phyloP scores from a whole-genome alignment of 1,140 invertebrate genomes.

The Drosophila nikananu region DNA sequence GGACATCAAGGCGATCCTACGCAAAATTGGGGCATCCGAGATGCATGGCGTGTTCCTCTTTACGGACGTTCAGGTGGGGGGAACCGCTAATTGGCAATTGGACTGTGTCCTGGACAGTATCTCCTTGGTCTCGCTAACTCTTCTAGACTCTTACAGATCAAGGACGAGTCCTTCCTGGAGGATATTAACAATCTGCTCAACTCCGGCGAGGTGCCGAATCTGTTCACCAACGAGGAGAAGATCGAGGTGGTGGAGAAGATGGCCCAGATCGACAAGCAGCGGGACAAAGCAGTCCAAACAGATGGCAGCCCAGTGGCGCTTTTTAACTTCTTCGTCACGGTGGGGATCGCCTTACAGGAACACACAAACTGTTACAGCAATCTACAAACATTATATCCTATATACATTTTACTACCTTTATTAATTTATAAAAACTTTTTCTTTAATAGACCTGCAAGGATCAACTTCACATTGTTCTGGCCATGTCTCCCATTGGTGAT shows the following conservation, averaged over 20 bases:
- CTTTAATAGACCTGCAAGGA: conserved; percentile 91
- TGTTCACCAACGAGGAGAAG: conserved; percentile 95
- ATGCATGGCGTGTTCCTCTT: conserved; percentile 96
- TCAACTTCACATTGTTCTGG: conserved; percentile 96
- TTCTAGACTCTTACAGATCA: conserved; percentile 89
- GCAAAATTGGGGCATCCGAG: conserved; percentile 92
- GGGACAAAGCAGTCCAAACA: conserved; percentile 95
- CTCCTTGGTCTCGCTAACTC: conserved; percentile 35
- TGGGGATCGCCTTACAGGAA: conserved; percentile 37
- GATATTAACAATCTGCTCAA: conserved; percentile 97
- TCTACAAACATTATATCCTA: background rate
- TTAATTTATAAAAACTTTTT: background rate
- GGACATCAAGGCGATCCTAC: conserved; percentile 93
- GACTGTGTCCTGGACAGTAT: conserved; percentile 10
- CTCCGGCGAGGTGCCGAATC: conserved; percentile 97
- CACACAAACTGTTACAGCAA: background rate
- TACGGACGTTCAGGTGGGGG: conserved; percentile 92
- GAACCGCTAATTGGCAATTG: conserved; percentile 29
- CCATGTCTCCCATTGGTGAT: conserved; percentile 97
- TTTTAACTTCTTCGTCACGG: conserved; percentile 96
- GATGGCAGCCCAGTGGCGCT: conserved; percentile 95
- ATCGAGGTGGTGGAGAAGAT: conserved; percentile 97
- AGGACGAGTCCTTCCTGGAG: conserved; percentile 97
- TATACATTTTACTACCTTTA: background rate
- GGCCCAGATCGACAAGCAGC: conserved; percentile 94